Conservation (phyloP, 37 sponge, comb jelly and placozoan species). For the Bolinopsis microptera region DNA sequence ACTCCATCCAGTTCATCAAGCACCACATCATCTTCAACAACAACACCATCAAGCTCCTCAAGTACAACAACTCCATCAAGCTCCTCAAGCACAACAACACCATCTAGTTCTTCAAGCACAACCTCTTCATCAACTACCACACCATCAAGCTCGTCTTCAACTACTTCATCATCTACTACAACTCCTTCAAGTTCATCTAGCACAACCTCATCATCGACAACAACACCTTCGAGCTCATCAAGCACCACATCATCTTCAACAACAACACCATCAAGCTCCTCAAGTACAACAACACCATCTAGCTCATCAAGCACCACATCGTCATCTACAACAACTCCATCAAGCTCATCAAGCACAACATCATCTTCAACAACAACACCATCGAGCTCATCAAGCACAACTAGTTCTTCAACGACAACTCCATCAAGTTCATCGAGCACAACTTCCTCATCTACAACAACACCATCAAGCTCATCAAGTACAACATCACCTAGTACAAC, state of each 20-base stretch:
- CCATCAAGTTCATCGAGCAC: neutral
- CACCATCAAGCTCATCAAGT: neutral
- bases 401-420: neutral
- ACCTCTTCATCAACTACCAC: neutral
- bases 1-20: neutral
- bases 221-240: neutral
- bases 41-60: neutral
- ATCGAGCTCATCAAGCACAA: neutral
- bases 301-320: neutral
- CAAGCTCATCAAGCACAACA: neutral
- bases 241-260: neutral
- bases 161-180: neutral
- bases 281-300: neutral
- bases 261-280: neutral
- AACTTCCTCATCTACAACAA: neutral
- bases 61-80: neutral
- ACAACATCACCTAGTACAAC: neutral
- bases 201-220: neutral
- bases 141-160: too few species aligned
- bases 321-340: neutral
- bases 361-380: neutral
- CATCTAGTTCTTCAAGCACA: neutral
- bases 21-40: neutral
- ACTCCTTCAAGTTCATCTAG: neutral
- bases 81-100: neutral